Conservation (phyloP, 2,113 vertebrate genomes). For the Lates calcarifer region DNA sequence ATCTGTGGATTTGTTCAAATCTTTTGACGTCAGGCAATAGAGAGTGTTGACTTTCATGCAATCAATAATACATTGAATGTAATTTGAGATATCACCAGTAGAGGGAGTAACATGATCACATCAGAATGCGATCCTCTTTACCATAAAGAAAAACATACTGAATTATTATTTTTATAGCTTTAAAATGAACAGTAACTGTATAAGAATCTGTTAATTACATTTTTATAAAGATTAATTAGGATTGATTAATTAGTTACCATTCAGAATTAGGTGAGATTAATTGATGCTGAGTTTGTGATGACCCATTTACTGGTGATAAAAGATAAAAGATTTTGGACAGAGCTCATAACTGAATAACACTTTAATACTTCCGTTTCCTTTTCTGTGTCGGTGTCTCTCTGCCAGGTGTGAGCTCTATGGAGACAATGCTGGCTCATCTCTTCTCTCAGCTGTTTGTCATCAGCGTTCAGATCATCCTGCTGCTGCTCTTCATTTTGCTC, state of each 20-base stretch:
- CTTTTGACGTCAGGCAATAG: background rate
- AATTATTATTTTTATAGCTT: background rate
- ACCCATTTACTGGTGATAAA: background rate
- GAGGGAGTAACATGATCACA: conserved; percentile 57
- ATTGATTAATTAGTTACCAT: background rate
- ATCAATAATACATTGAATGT: background rate
- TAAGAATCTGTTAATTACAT: background rate
- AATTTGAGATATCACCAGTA: conserved; percentile 53
- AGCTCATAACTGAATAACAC: background rate
- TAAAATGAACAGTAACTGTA: fast-evolving
- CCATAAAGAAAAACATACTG: background rate
- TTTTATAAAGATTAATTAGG: background rate
- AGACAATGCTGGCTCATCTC: conserved; percentile 87
- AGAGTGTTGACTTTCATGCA: background rate
- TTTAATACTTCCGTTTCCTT: background rate
- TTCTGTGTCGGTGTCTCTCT: background rate
- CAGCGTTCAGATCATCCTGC: conserved; percentile 85
- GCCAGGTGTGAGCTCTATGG: conserved; percentile 84
- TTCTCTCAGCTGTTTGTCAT: conserved; percentile 87
- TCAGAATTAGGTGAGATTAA: background rate
- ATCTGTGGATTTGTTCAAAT: background rate
- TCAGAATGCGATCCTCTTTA: background rate
- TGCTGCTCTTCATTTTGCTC: conserved; percentile 85
- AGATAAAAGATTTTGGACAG: background rate
- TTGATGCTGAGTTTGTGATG: background rate